A percentile compares a stretch with the other conserved stretches of the same genome.
These are phyloP conservation scores for Platycheirus albimanus DNA, from an alignment of 2,888 invertebrate species.

Conservation along the genomic window DNA sequence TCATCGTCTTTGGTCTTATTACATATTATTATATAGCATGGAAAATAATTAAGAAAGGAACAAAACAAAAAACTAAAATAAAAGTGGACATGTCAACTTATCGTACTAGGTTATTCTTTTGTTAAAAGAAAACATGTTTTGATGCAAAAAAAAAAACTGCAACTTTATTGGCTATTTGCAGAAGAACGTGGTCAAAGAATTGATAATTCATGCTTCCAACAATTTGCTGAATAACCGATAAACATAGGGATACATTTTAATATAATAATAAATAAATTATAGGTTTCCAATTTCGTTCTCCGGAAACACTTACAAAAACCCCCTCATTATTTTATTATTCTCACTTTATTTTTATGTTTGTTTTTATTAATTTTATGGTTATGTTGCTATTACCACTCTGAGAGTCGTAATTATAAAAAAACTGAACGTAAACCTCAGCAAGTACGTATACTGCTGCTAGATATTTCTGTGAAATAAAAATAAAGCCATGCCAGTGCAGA, in stretches of 20 bases:
- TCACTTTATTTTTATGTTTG: conserved; percentile 13
- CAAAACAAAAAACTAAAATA: too few relatives aligned
- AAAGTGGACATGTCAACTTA: too few relatives aligned
- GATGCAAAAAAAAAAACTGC: too few relatives aligned
- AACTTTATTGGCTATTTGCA: too few relatives aligned
- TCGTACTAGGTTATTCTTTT: too few relatives aligned
- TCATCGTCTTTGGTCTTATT: neutral
- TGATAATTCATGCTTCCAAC: too few relatives aligned
- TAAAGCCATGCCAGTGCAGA: neutral
- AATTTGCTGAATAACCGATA: neutral
- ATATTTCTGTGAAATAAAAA: neutral
- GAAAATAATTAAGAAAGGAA: neutral
- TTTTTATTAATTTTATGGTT: conserved; percentile 22
- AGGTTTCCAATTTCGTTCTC: neutral
- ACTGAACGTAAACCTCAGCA: neutral
- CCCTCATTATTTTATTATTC: conserved; percentile 19
- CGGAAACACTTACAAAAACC: neutral
- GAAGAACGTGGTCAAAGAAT: too few relatives aligned
- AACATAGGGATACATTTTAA: too few relatives aligned
- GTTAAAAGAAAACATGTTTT: too few relatives aligned
- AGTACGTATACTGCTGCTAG: neutral
- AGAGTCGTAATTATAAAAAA: conserved; percentile 16
- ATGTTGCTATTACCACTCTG: conserved; percentile 33
- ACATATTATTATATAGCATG: neutral
- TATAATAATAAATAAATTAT: neutral